phyloP scores from a whole-genome alignment of 2,797 vertebrate genomes.

The Pipistrellus pygmaeus region DNA sequence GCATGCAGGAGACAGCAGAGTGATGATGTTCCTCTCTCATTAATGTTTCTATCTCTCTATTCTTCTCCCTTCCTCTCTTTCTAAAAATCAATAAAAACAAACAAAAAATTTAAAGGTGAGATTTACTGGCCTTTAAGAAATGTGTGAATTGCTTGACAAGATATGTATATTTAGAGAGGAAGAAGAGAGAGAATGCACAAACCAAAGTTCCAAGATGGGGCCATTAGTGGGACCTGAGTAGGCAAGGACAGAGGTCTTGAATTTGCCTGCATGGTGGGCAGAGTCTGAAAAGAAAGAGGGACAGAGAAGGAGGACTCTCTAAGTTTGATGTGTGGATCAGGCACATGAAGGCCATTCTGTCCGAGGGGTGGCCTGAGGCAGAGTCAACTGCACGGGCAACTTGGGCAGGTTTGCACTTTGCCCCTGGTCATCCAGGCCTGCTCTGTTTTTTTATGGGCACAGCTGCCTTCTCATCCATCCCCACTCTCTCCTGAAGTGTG shows the following conservation, averaged over 20 bases:
- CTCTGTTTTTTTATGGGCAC: background rate
- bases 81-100: too few relatives aligned
- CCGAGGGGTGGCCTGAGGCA: background rate
- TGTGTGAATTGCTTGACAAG: background rate
- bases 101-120: too few relatives aligned
- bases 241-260: background rate
- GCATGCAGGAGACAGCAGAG: too few relatives aligned
- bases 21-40: too few relatives aligned
- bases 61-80: too few relatives aligned
- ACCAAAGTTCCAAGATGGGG: background rate
- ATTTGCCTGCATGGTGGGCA: background rate
- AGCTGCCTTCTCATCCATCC: background rate
- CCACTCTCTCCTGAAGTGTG: background rate
- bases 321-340: background rate
- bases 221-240: background rate
- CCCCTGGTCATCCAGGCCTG: background rate
- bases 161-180: background rate
- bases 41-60: too few relatives aligned
- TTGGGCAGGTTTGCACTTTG: background rate
- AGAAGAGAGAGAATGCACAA: background rate
- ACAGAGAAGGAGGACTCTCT: too few relatives aligned
- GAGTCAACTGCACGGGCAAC: too few relatives aligned
- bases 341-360: background rate
- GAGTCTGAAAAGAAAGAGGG: too few relatives aligned
- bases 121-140: background rate